Evolutionary conservation across 2,113 vertebrate species (phyloP), one percentile per base, ranked within the genome.

Genomic region (Cyprinus carpio): DNA sequence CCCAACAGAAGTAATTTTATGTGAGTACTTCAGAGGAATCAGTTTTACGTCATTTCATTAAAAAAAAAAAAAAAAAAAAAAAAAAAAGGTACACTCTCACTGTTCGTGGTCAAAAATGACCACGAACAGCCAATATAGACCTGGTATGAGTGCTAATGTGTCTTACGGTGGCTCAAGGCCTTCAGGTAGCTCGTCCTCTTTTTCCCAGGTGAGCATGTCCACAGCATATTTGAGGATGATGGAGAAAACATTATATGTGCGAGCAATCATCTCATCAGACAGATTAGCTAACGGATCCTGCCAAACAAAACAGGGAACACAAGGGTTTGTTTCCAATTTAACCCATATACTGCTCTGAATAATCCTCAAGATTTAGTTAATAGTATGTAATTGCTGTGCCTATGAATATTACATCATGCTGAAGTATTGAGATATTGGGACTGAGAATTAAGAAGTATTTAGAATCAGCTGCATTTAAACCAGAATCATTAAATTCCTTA

Each of bases 171-270:
- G 93, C 87, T 97, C 96, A 85, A 99, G 92, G 78, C 96, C 97
- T 69, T 91, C 82, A 20, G 97, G 98, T 0, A 99, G 92, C 77
- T 96, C 94, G 37, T 95, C 95, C 91, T 98, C 97, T 85, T 96
- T 97, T 23, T 98, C 96, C 97, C 97, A 99, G 20, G 97, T 99
- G 89, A 99, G 88, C 94, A 99, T 95, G 88, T 98, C 96, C 78
- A 99, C 98, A 13, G 97, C 96, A n/a, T 99, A 99, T 81, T 94
- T 97, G 93, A 99, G 95, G 69, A 97, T 90, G 84, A 98, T 96
- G 80, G 96, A 93, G 94, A 99, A 99, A 87, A 99, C 94, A 84
- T 96, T 97, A 82, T 96, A 97, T 71, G 94, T 93, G 89, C 96
- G 95, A 82, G 94, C 94, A 71, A 97, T 94, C 95, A 99, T 93